These are phyloP conservation scores for Corydoras maculifer DNA, from an alignment of 2,113 vertebrate species.

Conservation along the genomic window DNA sequence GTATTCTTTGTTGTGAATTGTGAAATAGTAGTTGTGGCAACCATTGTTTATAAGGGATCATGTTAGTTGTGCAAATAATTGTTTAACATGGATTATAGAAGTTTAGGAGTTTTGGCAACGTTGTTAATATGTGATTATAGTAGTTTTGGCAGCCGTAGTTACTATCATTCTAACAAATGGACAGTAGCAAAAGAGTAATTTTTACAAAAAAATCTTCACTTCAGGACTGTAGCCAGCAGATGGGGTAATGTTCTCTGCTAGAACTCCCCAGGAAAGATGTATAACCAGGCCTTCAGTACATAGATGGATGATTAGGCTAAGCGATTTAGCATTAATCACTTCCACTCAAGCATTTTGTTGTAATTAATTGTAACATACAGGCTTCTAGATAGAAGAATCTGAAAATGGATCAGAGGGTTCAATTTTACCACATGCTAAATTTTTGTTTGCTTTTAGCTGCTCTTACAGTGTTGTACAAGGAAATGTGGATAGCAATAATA, in stretches of 20 bases:
- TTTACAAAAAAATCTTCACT: slow-evolving; percentile 7
- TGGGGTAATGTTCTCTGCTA: slow-evolving; percentile 19
- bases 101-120: no score
- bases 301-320: slow-evolving; percentile 38
- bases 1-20: no score
- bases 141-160: no score
- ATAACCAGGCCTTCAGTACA: slow-evolving; percentile 14
- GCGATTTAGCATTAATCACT: slow-evolving; percentile 37
- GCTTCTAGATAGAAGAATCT: slow-evolving; percentile 22
- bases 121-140: no score
- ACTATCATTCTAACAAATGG: no score
- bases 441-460: background rate
- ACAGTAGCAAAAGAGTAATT: background rate
- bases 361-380: slow-evolving; percentile 42
- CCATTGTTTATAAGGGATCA: no score
- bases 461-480: background rate
- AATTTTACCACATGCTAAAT: background rate
- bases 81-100: no score
- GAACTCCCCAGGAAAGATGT: background rate
- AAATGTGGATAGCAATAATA: background rate
- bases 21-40: no score
- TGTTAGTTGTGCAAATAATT: no score
- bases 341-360: slow-evolving; percentile 29
- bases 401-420: slow-evolving; percentile 35
- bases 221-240: slow-evolving; percentile 27